Percentiles rank a stretch among this genome's conserved stretches.
Conservation (phyloP, 1,140 invertebrate genomes). For the Antheraea pernyi region DNA sequence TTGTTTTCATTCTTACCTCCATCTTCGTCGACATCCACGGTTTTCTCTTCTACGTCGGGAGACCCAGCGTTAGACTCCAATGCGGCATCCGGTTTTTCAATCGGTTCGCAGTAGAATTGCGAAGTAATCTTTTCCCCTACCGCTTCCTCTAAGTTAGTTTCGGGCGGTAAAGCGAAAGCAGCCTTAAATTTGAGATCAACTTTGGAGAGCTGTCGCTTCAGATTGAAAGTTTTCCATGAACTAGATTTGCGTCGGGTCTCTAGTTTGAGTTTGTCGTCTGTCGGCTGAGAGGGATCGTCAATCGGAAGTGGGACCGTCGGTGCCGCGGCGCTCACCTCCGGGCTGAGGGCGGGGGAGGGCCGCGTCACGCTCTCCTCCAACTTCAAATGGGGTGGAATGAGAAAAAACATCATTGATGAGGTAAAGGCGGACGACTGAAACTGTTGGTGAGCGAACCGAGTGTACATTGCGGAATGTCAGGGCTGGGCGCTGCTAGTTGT, state of each 20-base stretch:
- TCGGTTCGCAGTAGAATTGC: conserved; percentile 71
- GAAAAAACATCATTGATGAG: conserved; percentile 41
- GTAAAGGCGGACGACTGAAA: conserved; percentile 32
- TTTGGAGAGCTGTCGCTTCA: conserved; percentile 89
- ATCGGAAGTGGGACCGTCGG: conserved; percentile 23
- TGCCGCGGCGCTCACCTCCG: conserved; percentile 62
- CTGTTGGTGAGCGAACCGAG: background rate
- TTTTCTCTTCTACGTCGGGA: conserved; percentile 40
- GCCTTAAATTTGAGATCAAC: conserved; percentile 90
- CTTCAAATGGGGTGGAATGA: conserved; percentile 53
- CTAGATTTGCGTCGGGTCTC: conserved; percentile 79
- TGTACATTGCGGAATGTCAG: background rate
- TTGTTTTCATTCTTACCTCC: conserved; percentile 21
- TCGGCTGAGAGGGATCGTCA: conserved; percentile 48
- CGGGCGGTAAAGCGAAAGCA: conserved; percentile 77
- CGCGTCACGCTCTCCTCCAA: conserved; percentile 45
- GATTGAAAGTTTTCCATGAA: conserved; percentile 86
- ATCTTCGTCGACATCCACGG: conserved; percentile 31
- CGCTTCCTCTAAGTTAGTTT: conserved; percentile 57
- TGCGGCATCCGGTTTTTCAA: conserved; percentile 45
- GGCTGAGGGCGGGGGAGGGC: conserved; percentile 53
- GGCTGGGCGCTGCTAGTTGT: background rate
- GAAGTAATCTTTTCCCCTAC: conserved; percentile 51
- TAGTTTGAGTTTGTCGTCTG: conserved; percentile 46
- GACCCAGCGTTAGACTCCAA: conserved; percentile 36